phyloP scores from a whole-genome alignment of 2,113 vertebrate genomes.

The Ifrita kowaldi region DNA sequence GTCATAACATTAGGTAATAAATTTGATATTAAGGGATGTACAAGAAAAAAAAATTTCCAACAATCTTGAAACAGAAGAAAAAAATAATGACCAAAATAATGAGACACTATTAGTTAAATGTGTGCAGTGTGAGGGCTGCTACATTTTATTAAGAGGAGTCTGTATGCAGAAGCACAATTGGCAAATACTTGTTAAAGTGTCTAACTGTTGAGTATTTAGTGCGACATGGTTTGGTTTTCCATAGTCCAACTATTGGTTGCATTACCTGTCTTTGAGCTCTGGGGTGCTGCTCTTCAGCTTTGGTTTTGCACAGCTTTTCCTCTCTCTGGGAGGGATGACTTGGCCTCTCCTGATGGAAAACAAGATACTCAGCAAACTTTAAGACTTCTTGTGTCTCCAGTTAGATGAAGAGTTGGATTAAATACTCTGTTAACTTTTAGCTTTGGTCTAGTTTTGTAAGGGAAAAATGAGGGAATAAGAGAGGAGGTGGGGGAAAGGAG shows the following conservation, averaged over 20 bases:
- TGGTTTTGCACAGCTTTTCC: neutral
- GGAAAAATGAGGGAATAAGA: neutral
- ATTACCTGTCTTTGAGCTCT: neutral
- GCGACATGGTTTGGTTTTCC: neutral
- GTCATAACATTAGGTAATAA: conserved; percentile 12
- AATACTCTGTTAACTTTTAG: neutral
- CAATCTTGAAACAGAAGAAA: neutral
- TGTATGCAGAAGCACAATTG: neutral
- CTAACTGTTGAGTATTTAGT: neutral
- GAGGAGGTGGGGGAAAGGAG: neutral
- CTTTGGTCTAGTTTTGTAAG: neutral
- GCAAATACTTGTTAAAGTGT: neutral
- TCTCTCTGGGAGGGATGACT: neutral
- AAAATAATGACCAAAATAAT: neutral
- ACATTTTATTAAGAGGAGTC: neutral
- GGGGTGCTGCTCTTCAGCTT: neutral
- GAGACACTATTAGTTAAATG: neutral
- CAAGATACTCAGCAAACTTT: fast-evolving
- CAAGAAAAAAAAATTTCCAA: neutral
- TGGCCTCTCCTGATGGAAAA: neutral
- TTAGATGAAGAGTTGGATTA: neutral
- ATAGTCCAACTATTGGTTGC: fast-evolving
- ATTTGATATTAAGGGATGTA: neutral
- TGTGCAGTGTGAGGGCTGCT: neutral
- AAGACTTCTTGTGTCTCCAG: neutral